Base-by-base conservation (phyloP, 2,113 vertebrate species). In the Cyanistes caeruleus region DNA sequence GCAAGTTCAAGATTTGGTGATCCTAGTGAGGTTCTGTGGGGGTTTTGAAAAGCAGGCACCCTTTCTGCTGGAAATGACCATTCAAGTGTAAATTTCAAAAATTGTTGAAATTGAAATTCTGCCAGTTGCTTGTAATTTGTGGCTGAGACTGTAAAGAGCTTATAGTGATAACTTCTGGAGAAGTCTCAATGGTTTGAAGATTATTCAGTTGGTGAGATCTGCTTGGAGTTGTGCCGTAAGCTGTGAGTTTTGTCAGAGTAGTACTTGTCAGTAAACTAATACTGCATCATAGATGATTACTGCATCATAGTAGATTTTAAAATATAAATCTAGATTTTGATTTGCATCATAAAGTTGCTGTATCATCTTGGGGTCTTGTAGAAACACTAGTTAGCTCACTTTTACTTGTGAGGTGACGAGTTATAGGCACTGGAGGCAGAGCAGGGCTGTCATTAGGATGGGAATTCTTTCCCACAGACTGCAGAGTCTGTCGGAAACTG, bases 401-500 rank as follows among this genome's bases (percentile, higher is more conserved):
- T 43, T 51, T 67, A 48, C 48, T 62, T 70, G 37, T 39, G 33
- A 20, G 30, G 27, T 35, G 18, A 18, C 52, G 48, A 51, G 39
- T 81, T 70, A 18, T 1, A 35, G 60, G 9, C 18, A 8, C 15
- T 1, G 12, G 33, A 88, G 33, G 33, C 44, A 51, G 55, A 53
- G 39, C 44, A 46, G 72, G 41, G 13, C 7, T 77, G 72, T 24
- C 27, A 12, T 72, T 53, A 9, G 73, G 53, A 39, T 35, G 19
- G 64, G 41, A 46, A 33, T 48, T 31, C 23, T 79, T 35, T 51
- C 39, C 49, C 0, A 1, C 30, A 27, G 39, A 30, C 28, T 53
- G 24, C 1, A 2, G 25, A 13, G 37, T 44, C 28, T 0, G 3
- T 37, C 30, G 35, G 8, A 62, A 27, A 1, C 0, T 22, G 37